Evolutionary conservation across 1,140 invertebrate genomes (phyloP).

Genomic region (Drosophila funebris): DNA sequence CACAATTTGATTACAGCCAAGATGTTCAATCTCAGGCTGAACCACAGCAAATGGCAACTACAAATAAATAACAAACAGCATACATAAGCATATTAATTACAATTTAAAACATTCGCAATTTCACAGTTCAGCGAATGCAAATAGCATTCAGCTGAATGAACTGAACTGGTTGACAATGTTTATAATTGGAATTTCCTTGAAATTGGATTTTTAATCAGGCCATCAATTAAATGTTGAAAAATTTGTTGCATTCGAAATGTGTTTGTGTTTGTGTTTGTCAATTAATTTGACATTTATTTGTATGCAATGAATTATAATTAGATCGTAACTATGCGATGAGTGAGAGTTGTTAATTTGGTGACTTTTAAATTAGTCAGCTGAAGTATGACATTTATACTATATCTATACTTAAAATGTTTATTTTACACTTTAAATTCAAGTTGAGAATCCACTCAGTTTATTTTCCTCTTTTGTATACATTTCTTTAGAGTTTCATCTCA

Average conservation of each 20-base stretch:
- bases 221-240: background rate
- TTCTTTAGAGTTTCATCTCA: background rate
- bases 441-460: too few relatives aligned
- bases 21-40: background rate
- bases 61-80: slow-evolving; percentile 28
- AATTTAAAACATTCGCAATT: slow-evolving; percentile 1
- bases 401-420: too few relatives aligned
- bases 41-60: slow-evolving; percentile 2
- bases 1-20: background rate
- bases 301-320: background rate
- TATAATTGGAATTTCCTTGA: slow-evolving; percentile 23
- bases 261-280: background rate
- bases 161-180: slow-evolving; percentile 12
- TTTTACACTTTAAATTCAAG: too few relatives aligned
- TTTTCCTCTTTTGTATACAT: too few relatives aligned
- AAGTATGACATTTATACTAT: too few relatives aligned
- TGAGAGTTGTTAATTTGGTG: too few relatives aligned
- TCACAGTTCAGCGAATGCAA: slow-evolving; percentile 16
- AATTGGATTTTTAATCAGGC: background rate
- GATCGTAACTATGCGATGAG: too few relatives aligned
- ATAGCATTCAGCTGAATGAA: background rate
- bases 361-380: too few relatives aligned
- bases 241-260: background rate
- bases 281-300: background rate
- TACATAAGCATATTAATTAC: slow-evolving; percentile 18